Evolutionary conservation across 2,113 vertebrate genomes (phyloP), one percentile per base, ranked within the genome.

Genomic region (Campylomormyrus tamandua): DNA sequence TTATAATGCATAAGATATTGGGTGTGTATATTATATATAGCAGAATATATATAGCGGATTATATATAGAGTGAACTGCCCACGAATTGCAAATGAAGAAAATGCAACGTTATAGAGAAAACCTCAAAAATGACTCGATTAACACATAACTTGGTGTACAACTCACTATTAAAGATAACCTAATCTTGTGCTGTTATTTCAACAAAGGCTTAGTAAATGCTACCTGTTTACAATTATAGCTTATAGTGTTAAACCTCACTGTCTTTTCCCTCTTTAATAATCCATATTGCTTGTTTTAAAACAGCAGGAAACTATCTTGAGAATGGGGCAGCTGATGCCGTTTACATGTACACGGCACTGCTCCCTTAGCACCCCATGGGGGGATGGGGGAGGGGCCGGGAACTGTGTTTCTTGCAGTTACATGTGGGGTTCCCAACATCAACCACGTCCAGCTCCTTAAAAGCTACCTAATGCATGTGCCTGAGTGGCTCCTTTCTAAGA

Each of bases 351-450:
- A 66, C 46, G 86, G 84, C 88, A 77, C 74, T 91, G 50, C 53
- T 90, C 45, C 87, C 90, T 89, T 58, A 90, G 66, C 27, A 46
- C 74, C 88, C 90, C 52, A 92, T 93, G 92, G 94, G 93, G 91
- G 85, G 35, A 92, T 95, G 95, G 96, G 94, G 95, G 92, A 95
- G 94, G 94, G 91, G 88, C 87, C 83, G 90, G 89, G 93, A 93
- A 62, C 89, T 7, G 56, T 66, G 53, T 90, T 93, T 88, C 93
- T 95, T 93, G 94, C 94, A 94, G 92, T 91, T 92, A 92, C 91
- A 91, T 93, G 94, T 93, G 92, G 91, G 89, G 24, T 70, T 31
- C 53, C 13, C 42, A 62, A 87, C 39, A 39, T 86, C 89, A 42
- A 49, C 89, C 83, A 24, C 8, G 11, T 39, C 80, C 56, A 49